Evolutionary conservation across 1,140 invertebrate species (phyloP).

Genomic region (Hesperophylax magnus): DNA sequence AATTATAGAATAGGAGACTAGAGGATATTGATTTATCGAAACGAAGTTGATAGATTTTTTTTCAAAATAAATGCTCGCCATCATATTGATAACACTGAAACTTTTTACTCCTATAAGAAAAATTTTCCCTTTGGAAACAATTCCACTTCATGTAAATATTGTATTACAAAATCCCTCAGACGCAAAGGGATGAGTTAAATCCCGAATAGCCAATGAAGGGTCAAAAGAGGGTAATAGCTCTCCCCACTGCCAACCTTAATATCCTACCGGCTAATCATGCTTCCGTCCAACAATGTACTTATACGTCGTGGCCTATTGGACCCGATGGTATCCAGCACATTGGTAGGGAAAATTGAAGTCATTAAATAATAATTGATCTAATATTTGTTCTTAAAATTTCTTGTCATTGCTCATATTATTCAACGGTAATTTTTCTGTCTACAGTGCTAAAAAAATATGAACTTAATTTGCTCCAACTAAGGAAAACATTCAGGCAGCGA

Average conservation of each 20-base stretch:
- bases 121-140: conserved; percentile 7
- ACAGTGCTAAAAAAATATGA: neutral
- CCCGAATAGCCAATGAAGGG: conserved; percentile 38
- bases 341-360: too few species aligned
- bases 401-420: too few species aligned
- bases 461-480: neutral
- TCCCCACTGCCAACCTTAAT: neutral
- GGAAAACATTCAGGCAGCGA: neutral
- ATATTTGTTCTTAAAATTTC: too few species aligned
- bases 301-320: neutral
- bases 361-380: too few species aligned
- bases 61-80: too few species aligned
- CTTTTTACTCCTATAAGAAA: neutral
- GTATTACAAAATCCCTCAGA: conserved; percentile 32
- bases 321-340: too few species aligned
- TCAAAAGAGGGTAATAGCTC: conserved; percentile 12
- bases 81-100: too few species aligned
- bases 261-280: neutral
- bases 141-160: conserved; percentile 36
- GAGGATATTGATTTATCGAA: too few species aligned
- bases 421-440: too few species aligned
- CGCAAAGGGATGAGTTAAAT: conserved; percentile 24
- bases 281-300: neutral
- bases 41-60: too few species aligned
- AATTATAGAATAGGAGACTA: too few species aligned